Percentiles rank a stretch among this genome's conserved stretches.
Evolutionary conservation across 1,140 invertebrate genomes (phyloP).

Genomic region (Drosophila hydei): DNA sequence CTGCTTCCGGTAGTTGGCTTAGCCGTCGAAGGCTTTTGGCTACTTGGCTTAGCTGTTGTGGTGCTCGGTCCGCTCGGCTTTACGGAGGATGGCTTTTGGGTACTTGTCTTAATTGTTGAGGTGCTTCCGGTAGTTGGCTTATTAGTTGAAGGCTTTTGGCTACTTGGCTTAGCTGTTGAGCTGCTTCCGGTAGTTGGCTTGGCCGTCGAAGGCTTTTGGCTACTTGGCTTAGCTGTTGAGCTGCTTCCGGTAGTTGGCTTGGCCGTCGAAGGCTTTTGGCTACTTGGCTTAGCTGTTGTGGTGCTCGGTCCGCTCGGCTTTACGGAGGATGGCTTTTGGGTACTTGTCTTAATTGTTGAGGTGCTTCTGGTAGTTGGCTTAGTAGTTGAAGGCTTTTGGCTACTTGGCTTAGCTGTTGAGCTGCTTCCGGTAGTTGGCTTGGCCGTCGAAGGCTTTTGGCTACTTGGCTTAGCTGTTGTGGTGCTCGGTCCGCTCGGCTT

Average conservation of each 20-base stretch:
- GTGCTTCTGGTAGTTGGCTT: slow-evolving; percentile 4
- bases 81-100: neutral
- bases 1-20: neutral
- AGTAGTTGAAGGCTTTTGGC: neutral
- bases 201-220: neutral
- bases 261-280: neutral
- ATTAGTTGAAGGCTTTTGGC: neutral
- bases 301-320: neutral
- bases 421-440: neutral
- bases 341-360: neutral
- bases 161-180: slow-evolving; percentile 6
- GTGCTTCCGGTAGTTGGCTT: neutral
- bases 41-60: neutral
- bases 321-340: neutral
- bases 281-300: neutral
- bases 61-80: no score
- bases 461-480: neutral
- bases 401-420: slow-evolving; percentile 5
- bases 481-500: neutral
- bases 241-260: neutral
- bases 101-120: neutral
- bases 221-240: neutral
- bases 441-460: neutral
- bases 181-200: neutral
- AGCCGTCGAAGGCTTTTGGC: neutral